phyloP scores from a whole-genome alignment of 2,113 vertebrate genomes.

The Scytalopus superciliaris region DNA sequence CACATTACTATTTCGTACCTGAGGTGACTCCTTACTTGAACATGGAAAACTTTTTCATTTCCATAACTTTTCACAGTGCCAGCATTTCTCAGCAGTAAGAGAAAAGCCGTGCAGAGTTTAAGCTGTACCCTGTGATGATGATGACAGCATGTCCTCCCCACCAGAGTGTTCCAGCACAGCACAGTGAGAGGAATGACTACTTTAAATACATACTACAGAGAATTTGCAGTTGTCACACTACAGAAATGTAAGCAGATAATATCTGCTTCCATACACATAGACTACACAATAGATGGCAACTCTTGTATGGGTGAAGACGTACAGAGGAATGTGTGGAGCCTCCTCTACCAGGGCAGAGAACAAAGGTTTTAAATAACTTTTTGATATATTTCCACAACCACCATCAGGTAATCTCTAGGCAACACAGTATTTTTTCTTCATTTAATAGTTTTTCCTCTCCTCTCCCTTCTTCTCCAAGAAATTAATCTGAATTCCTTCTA shows the following conservation, averaged over 20 bases:
- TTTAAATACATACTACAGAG: neutral
- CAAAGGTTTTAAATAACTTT: neutral
- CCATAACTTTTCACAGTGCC: neutral
- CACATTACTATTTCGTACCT: neutral
- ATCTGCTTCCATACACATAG: neutral
- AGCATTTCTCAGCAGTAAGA: neutral
- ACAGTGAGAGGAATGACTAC: neutral
- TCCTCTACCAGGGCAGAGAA: neutral
- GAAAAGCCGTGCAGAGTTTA: neutral
- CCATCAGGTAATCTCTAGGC: neutral
- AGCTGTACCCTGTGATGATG: fast-evolving
- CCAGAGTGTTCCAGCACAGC: neutral
- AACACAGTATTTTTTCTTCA: neutral
- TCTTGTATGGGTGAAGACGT: fast-evolving
- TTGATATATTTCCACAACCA: neutral
- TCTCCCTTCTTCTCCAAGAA: neutral
- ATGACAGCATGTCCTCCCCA: fast-evolving
- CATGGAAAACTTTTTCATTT: fast-evolving
- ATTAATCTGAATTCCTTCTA: neutral
- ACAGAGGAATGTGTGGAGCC: neutral
- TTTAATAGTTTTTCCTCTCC: neutral
- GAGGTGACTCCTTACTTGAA: neutral
- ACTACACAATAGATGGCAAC: neutral
- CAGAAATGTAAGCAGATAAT: neutral
- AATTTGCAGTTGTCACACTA: neutral